phyloP scores from a whole-genome alignment of 2,113 vertebrate species.

The Dipodomys ordii region DNA sequence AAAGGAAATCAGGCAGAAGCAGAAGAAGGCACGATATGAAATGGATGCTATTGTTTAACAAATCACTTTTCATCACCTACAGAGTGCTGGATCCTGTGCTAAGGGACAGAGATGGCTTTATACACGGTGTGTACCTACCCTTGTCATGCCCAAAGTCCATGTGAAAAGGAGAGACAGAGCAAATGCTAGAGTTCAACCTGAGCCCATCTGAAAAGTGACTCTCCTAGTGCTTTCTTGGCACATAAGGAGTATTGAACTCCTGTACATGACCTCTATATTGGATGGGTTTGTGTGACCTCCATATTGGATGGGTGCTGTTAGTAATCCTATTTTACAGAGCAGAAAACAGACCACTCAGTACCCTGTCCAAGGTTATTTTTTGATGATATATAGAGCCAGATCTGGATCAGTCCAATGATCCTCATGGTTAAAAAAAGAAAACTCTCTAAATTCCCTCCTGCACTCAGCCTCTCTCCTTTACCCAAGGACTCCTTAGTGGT shows the following conservation, averaged over 20 bases:
- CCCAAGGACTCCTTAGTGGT: neutral
- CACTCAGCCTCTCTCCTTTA: neutral
- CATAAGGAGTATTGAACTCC: neutral
- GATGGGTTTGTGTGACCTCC: neutral
- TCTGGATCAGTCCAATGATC: neutral
- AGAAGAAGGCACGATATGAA: neutral
- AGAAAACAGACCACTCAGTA: neutral
- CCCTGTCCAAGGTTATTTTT: neutral
- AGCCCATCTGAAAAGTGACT: neutral
- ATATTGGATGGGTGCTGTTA: neutral
- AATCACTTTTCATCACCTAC: neutral
- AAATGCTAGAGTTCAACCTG: neutral
- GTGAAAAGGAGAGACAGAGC: neutral
- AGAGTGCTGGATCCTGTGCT: neutral
- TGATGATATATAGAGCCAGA: neutral
- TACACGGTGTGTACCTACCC: fast-evolving
- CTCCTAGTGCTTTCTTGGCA: neutral
- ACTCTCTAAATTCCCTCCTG: neutral
- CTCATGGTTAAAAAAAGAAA: neutral
- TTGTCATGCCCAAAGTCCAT: neutral
- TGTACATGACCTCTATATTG: neutral
- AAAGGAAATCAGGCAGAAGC: neutral
- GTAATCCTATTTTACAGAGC: neutral
- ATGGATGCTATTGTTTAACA: neutral
- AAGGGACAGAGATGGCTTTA: neutral